A percentile compares a stretch with the other conserved stretches of the same genome.
Evolutionary conservation across 2,888 invertebrate species (phyloP).

Genomic region (Drosophila birchii): DNA sequence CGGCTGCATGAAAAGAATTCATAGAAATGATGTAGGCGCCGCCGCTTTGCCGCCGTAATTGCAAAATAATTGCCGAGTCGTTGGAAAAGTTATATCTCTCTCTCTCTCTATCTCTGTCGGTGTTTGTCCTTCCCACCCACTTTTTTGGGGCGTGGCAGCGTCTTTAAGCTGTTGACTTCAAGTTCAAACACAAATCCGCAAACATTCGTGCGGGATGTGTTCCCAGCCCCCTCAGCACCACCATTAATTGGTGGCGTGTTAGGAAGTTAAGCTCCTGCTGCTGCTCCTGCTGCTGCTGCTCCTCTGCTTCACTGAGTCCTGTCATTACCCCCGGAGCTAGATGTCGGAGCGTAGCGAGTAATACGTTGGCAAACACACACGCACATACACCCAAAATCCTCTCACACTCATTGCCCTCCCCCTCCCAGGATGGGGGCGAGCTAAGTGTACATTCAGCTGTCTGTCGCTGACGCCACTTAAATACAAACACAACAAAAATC

Average conservation of each 20-base stretch:
- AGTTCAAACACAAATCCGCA: constrained; percentile 56
- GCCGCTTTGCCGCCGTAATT: constrained; percentile 38
- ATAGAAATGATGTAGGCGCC: constrained; percentile 19
- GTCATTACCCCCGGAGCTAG: constrained; percentile 50
- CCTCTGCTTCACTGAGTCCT: constrained; percentile 42
- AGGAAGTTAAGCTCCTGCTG: constrained; percentile 54
- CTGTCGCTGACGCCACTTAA: constrained; percentile 57
- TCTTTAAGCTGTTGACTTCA: constrained; percentile 53
- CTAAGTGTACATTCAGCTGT: constrained; percentile 58
- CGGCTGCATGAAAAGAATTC: constrained; percentile 9
- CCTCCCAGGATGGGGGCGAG: constrained; percentile 36
- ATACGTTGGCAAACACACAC: constrained; percentile 53
- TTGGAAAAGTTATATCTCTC: constrained; percentile 11
- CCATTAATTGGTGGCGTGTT: constrained; percentile 60
- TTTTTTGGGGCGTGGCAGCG: constrained; percentile 30
- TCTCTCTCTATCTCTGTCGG: not conserved
- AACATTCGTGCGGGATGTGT: constrained; percentile 43
- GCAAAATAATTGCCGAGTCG: constrained; percentile 51
- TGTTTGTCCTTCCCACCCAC: not conserved
- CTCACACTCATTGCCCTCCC: constrained; percentile 4
- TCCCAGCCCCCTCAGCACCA: constrained; percentile 2
- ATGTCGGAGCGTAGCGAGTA: constrained; percentile 50
- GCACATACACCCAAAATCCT: constrained; percentile 10
- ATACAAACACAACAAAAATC: constrained; percentile 41
- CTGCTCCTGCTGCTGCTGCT: constrained; percentile 27